phyloP scores from a whole-genome alignment of 2,888 invertebrate species.

The Acrobasis repandana region DNA sequence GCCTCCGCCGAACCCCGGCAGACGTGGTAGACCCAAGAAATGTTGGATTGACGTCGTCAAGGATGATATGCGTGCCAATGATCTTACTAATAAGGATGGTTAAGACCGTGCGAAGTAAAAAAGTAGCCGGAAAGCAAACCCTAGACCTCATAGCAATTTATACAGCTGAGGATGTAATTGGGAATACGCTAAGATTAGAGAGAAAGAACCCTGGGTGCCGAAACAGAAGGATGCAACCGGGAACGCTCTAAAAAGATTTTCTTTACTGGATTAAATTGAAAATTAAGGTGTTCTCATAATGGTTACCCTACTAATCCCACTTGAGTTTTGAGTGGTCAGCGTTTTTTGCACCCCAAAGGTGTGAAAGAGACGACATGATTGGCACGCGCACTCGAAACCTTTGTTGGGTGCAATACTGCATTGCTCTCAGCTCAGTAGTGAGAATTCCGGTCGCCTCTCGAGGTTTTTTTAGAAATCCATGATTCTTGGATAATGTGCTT shows the following conservation, averaged over 20 bases:
- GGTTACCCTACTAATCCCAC: slow-evolving; percentile 42
- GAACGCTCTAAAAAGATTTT: not conserved
- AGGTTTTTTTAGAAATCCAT: slow-evolving; percentile 34
- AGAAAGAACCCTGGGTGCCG: no score
- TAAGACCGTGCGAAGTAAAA: no score
- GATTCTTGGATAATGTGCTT: not conserved
- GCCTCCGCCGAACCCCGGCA: no score
- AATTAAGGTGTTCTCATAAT: not conserved
- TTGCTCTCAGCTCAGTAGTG: slow-evolving; percentile 71
- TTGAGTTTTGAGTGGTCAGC: slow-evolving; percentile 68
- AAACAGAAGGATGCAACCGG: no score
- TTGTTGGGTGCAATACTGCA: slow-evolving; percentile 57
- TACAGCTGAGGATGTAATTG: no score
- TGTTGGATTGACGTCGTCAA: no score
- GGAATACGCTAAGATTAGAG: no score
- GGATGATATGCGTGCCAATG: no score
- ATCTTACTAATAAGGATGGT: no score
- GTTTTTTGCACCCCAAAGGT: slow-evolving; percentile 44
- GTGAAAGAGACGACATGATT: slow-evolving; percentile 36
- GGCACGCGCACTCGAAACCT: slow-evolving; percentile 68
- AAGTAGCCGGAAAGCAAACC: no score
- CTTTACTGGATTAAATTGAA: not conserved
- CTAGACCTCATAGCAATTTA: no score
- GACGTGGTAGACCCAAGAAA: no score
- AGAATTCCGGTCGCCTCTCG: slow-evolving; percentile 61